Conservation (phyloP, 2,113 vertebrate species). For the Labeo catla region DNA sequence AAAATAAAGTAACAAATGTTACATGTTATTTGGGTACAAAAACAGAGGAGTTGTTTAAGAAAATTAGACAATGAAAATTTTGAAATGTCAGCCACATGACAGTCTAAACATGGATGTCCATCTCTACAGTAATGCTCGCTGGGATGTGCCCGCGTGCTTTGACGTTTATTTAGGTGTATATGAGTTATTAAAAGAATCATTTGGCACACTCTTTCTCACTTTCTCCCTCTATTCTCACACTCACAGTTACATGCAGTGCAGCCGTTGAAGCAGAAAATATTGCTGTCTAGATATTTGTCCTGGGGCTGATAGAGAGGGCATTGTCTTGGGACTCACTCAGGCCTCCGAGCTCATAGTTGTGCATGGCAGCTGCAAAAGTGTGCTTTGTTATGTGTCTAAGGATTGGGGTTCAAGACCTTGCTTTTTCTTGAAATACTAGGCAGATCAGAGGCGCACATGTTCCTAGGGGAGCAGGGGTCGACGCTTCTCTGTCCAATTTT, state of each 20-base stretch:
- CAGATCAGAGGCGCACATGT: constrained; percentile 88
- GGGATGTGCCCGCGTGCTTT: constrained; percentile 87
- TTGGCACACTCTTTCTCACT: constrained; percentile 79
- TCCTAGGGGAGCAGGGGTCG: constrained; percentile 83
- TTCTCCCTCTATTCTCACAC: constrained; percentile 31
- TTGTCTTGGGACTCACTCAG: constrained; percentile 90
- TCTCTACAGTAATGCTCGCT: constrained; percentile 73
- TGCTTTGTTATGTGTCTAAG: constrained; percentile 91
- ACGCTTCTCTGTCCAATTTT: constrained; percentile 86
- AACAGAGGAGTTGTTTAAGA: too few relatives aligned
- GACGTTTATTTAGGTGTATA: constrained; percentile 98
- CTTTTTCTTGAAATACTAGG: constrained; percentile 90
- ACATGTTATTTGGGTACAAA: too few relatives aligned
- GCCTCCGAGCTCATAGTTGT: constrained; percentile 84
- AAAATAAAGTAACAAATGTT: too few relatives aligned
- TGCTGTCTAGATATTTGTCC: constrained; percentile 96
- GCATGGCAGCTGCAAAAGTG: constrained; percentile 91
- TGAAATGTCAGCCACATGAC: too few relatives aligned
- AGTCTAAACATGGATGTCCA: background rate
- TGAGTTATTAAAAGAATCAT: constrained; percentile 98
- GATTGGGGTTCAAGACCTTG: constrained; percentile 90
- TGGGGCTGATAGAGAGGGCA: constrained; percentile 91
- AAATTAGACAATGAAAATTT: too few relatives aligned
- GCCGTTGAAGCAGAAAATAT: constrained; percentile 92
- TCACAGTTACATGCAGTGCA: constrained; percentile 81